A percentile compares a stretch with the other conserved stretches of the same genome.
phyloP scores from a whole-genome alignment of 2,797 vertebrate genomes.

The Poliocrania exsul region DNA sequence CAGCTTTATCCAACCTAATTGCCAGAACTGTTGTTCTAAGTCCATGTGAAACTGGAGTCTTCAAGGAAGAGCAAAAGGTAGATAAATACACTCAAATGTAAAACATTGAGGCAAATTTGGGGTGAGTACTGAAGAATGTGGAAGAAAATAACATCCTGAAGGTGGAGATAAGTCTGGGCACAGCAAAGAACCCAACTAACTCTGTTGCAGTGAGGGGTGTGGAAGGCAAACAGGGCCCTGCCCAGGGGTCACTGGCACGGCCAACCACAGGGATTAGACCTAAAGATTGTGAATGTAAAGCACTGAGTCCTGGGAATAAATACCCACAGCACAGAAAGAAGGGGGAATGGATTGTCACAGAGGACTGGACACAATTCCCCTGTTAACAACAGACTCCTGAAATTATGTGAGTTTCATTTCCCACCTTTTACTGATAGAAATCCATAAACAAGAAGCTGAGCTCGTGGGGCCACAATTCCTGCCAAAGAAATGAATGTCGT shows the following conservation, averaged over 20 bases:
- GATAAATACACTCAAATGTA: not conserved
- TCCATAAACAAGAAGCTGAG: not conserved
- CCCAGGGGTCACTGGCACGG: not conserved
- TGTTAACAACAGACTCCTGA: not conserved
- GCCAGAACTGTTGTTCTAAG: slow-evolving; percentile 1
- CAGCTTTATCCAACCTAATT: not conserved
- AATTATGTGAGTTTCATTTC: not conserved
- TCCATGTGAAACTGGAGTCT: not conserved
- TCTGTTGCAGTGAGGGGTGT: not conserved
- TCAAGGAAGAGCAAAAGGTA: not conserved
- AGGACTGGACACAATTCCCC: not conserved
- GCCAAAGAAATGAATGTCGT: not conserved
- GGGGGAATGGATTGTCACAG: not conserved
- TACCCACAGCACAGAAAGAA: not conserved
- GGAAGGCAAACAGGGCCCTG: not conserved
- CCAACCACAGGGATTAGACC: not conserved
- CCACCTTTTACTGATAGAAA: not conserved
- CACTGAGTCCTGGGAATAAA: not conserved
- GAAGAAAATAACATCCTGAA: not conserved
- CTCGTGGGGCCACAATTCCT: not conserved
- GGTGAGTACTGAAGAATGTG: not conserved
- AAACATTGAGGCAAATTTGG: not conserved
- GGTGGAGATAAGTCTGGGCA: not conserved
- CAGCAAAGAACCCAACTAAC: not conserved
- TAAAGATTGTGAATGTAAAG: not conserved